Evolutionary conservation across 2,888 invertebrate species (phyloP), one percentile per base, ranked within the genome.

Genomic region (Macrophya alboannulata): DNA sequence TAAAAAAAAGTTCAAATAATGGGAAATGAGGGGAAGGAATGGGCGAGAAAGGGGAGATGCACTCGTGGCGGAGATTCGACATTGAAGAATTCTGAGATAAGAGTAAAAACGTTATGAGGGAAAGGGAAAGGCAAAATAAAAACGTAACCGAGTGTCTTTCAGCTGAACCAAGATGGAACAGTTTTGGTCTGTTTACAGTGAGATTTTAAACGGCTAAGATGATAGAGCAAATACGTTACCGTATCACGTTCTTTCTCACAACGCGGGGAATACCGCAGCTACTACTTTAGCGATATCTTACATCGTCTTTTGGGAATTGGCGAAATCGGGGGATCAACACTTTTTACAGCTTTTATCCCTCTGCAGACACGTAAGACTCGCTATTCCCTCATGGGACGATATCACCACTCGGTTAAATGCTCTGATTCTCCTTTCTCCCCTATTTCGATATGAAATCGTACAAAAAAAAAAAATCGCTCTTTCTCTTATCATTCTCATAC

Each of bases 241-340:
- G 17, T n/a, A 77, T 51, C 77, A 55, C 25, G 48, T 45, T 51
- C 10, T 31, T 25, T 51, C 10, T 17, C 17, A 31, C n/a, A n/a
- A n/a, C n/a, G n/a, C n/a, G n/a, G n/a, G n/a, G n/a, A n/a, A n/a
- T 9, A 31, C 17, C 77, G 37, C 31, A 31, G 15, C 21, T 51
- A 12, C 48, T 37, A 8, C 6, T 15, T 12, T 15, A 17, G 17
- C 37, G 15, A 48, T 77, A 15, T n/a, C 55, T 25, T n/a, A 15
- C 55, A 55, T 4, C 65, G 81, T 62, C 62, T 62, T 81, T 51
- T 12, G 81, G 81, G 81, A 81, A 81, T 81, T 21, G 40, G 43
- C 0, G 15, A 25, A 81, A 81, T 81, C 65, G 12, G 62, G 62
- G 65, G 81, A 81, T 81, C 81, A 62, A 37, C 81, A 65, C 62